Evolutionary conservation across 2,888 invertebrate genomes (phyloP).

Genomic region (Diaperis boleti): DNA sequence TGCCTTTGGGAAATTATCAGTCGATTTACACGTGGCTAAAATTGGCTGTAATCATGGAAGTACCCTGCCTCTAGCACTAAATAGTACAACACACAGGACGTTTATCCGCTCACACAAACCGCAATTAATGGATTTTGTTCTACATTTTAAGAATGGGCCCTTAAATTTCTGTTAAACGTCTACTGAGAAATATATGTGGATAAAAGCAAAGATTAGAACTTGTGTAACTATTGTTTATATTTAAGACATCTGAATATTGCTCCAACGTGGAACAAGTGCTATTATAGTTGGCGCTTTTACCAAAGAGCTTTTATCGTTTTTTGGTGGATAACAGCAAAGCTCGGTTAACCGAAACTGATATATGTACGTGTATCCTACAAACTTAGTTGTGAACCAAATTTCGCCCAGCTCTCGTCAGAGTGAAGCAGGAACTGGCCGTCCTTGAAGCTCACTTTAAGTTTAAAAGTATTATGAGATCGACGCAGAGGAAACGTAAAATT

Average conservation of each 20-base stretch:
- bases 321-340: not conserved
- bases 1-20: conserved; percentile 8
- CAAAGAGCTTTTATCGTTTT: not conserved
- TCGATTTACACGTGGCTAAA: conserved; percentile 1
- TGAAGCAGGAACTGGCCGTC: not conserved
- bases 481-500: conserved; percentile 3
- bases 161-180: too few relatives aligned
- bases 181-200: too few relatives aligned
- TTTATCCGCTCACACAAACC: not conserved
- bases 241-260: too few relatives aligned
- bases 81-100: conserved; percentile 1
- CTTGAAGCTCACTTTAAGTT: not conserved
- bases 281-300: not conserved
- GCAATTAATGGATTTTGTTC: too few relatives aligned
- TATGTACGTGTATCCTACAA: not conserved
- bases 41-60: conserved; percentile 1
- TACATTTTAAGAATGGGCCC: too few relatives aligned
- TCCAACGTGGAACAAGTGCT: too few relatives aligned
- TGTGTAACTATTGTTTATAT: not conserved
- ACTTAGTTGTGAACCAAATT: not conserved
- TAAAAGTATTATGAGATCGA: conserved; percentile 1
- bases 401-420: not conserved
- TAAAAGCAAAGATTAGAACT: not conserved
- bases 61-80: not conserved
- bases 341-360: not conserved